Evolutionary conservation across 2,888 invertebrate genomes (phyloP).

Genomic region (Seira musarum): DNA sequence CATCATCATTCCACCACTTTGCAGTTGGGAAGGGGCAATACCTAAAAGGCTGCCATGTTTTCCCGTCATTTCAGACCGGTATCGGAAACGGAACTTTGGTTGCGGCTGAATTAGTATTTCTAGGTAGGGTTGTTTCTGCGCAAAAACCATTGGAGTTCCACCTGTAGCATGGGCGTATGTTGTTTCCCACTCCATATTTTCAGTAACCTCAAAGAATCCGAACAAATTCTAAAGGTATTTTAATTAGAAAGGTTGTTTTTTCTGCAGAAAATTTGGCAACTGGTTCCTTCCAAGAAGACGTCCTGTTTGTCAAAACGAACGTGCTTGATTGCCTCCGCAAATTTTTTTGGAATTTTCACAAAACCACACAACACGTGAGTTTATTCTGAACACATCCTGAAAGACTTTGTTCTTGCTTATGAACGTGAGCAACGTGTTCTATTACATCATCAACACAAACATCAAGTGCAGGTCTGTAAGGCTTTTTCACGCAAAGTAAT

Average conservation of each 20-base stretch:
- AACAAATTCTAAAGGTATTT: no score
- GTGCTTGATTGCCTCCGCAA: no score
- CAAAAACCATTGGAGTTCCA: constrained; percentile 3
- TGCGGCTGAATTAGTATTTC: constrained; percentile 82
- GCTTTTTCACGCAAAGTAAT: no score
- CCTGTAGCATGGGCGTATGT: constrained; percentile 11
- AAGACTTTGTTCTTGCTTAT: no score
- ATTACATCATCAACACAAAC: constrained; percentile 45
- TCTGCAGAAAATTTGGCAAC: no score
- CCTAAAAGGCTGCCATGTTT: constrained; percentile 87
- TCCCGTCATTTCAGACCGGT: constrained; percentile 90
- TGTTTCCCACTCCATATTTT: constrained; percentile 59
- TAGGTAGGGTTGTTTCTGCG: constrained; percentile 74
- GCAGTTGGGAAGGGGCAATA: constrained; percentile 62
- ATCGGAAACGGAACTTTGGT: constrained; percentile 86
- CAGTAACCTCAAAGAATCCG: not conserved
- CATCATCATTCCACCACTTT: not conserved
- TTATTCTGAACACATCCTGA: no score
- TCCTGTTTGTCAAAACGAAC: no score
- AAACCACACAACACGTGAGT: no score
- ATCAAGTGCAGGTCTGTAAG: not conserved
- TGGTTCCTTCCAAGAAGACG: no score
- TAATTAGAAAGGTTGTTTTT: no score
- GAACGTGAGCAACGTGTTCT: constrained; percentile 31
- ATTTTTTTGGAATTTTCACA: no score